Conservation (phyloP, 2,888 invertebrate genomes). For the Dexiosoma caninum region DNA sequence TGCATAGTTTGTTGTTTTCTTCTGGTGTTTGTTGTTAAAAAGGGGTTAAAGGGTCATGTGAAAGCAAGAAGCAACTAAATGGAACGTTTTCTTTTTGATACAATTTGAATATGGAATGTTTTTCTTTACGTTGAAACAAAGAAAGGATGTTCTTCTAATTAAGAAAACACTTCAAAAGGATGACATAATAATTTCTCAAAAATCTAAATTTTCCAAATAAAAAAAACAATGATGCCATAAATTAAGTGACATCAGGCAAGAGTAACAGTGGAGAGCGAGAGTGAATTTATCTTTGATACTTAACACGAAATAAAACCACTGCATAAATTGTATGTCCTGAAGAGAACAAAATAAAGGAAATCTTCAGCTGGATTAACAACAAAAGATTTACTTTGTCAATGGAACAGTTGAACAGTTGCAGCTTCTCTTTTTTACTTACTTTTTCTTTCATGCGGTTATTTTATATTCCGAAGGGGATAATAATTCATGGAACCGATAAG, state of each 20-base stretch:
- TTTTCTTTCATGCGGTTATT: no score
- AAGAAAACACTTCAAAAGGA: conserved; percentile 37
- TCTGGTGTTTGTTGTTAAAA: neutral
- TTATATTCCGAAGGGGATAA: no score
- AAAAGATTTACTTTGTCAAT: no score
- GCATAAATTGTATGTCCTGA: no score
- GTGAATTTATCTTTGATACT: no score
- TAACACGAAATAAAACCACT: no score
- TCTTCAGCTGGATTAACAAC: no score
- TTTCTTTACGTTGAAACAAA: neutral
- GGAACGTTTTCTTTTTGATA: neutral
- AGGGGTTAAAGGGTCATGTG: conserved; percentile 70
- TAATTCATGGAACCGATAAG: no score
- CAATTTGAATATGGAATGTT: conserved; percentile 44
- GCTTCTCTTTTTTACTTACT: no score
- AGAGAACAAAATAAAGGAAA: no score
- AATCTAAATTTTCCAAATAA: no score
- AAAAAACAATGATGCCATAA: neutral
- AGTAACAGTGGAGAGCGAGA: neutral
- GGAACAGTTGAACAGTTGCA: no score
- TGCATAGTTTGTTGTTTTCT: conserved; percentile 6
- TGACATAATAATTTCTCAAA: neutral
- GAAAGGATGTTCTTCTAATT: conserved; percentile 9
- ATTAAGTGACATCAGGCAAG: neutral
- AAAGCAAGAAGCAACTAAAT: neutral